Evolutionary conservation across 1,140 invertebrate species (phyloP).

Genomic region (Neomicropteryx cornuta): DNA sequence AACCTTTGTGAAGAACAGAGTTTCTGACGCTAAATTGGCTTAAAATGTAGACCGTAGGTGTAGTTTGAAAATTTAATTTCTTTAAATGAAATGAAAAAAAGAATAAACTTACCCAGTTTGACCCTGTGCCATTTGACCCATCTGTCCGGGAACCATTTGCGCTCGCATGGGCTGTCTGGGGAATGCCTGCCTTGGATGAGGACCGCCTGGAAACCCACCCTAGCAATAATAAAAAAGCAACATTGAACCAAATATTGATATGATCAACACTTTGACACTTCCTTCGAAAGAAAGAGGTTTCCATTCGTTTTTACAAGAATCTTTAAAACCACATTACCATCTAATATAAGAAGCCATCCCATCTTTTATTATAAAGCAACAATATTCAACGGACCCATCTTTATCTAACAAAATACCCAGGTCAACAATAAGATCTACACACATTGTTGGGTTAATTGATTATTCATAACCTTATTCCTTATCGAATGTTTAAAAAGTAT

Average conservation of each 20-base stretch:
- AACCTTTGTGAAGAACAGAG: no score
- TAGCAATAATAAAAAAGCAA: constrained; percentile 1
- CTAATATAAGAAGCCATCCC: no score
- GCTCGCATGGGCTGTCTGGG: constrained; percentile 27
- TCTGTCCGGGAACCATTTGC: constrained; percentile 32
- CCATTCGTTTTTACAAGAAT: no score
- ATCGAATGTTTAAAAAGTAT: no score
- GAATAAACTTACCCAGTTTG: background rate
- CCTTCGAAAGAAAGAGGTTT: no score
- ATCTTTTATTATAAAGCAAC: no score
- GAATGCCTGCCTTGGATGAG: constrained; percentile 28
- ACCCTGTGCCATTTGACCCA: constrained; percentile 24
- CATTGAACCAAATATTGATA: constrained; percentile 21
- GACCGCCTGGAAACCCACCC: constrained; percentile 29
- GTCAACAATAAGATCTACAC: no score
- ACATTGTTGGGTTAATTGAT: no score
- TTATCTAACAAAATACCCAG: no score
- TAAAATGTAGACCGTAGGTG: background rate
- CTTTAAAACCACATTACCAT: no score
- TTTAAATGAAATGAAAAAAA: background rate
- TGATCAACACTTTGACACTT: constrained; percentile 7
- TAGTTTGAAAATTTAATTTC: background rate
- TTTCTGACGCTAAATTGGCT: background rate
- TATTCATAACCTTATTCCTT: no score
- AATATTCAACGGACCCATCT: no score